Conservation (phyloP, 2,113 vertebrate species). For the Megaleporinus macrocephalus region DNA sequence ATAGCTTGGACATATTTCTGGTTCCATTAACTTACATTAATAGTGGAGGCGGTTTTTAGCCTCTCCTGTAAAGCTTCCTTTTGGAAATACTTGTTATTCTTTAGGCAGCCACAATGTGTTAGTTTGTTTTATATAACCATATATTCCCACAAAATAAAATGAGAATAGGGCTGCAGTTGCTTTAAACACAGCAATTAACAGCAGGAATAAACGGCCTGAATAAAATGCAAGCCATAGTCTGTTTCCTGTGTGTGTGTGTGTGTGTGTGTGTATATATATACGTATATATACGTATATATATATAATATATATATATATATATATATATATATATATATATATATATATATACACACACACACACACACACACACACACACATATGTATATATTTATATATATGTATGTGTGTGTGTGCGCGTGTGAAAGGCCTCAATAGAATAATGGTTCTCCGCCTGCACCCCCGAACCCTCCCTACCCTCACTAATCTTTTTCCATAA, state of each 20-base stretch:
- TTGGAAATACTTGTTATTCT: too few species aligned
- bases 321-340: not conserved
- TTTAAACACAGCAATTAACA: conserved; percentile 3
- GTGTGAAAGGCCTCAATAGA: not conserved
- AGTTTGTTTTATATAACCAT: too few species aligned
- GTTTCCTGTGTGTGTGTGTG: too few species aligned
- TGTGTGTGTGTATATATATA: too few species aligned
- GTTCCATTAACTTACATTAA: too few species aligned
- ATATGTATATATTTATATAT: not conserved
- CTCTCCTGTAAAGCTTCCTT: too few species aligned
- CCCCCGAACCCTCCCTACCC: conserved; percentile 58
- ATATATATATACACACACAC: too few species aligned
- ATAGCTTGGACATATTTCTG: too few species aligned
- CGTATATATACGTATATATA: too few species aligned
- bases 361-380: too few species aligned
- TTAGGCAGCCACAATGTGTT: too few species aligned
- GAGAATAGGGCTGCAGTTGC: not conserved
- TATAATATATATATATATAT: not conserved
- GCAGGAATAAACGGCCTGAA: not conserved
- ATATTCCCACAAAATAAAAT: not conserved
- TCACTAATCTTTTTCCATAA: conserved; percentile 65
- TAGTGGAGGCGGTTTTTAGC: too few species aligned
- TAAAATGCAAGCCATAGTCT: not conserved
- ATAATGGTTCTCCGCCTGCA: not conserved
- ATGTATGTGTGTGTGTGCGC: not conserved